A percentile compares a stretch with the other conserved stretches of the same genome.
Conservation (phyloP, 2,888 invertebrate genomes). For the Drosophila meridionalis region DNA sequence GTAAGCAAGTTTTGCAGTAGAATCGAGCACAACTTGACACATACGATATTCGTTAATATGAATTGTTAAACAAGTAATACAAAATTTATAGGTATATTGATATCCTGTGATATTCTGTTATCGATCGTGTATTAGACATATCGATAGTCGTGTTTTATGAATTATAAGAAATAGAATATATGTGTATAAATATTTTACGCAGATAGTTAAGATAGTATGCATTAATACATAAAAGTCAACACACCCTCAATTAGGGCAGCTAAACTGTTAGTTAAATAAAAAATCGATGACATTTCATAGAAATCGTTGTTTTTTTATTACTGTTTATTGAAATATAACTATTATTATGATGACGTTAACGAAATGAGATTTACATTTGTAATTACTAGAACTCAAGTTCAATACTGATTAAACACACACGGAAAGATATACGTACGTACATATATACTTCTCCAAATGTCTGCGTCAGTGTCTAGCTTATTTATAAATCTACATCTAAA, state of each 20-base stretch:
- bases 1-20: neutral
- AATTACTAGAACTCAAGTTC: slow-evolving; percentile 4
- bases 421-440: slow-evolving; percentile 5
- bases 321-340: neutral
- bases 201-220: too few species aligned
- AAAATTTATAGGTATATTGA: neutral
- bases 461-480: slow-evolving; percentile 43
- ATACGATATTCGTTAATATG: neutral
- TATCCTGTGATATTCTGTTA: neutral
- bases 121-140: neutral
- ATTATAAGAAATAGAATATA: neutral
- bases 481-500: slow-evolving; percentile 59
- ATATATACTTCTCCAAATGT: slow-evolving; percentile 37
- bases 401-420: slow-evolving; percentile 6
- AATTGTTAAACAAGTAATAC: neutral
- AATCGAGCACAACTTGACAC: neutral
- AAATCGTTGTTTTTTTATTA: neutral
- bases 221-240: too few species aligned
- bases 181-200: neutral
- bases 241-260: neutral
- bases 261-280: neutral
- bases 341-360: neutral
- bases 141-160: neutral
- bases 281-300: neutral
- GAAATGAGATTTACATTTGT: slow-evolving; percentile 5